Evolutionary conservation across 1,140 invertebrate genomes (phyloP).

Genomic region (Drosophila mojavensis): DNA sequence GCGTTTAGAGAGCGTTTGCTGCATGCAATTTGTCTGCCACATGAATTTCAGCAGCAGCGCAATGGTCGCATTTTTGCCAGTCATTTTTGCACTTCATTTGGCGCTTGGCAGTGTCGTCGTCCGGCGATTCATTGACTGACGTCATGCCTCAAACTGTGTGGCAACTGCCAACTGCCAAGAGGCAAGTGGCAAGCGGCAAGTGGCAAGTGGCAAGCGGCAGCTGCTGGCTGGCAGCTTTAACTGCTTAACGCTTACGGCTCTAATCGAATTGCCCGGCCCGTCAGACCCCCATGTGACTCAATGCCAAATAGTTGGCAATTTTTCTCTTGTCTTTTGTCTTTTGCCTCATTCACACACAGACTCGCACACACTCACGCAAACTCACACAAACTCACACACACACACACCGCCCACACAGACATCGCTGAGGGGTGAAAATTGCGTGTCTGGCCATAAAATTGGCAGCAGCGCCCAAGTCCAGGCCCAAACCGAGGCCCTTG

Average conservation of each 20-base stretch:
- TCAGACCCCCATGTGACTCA: slow-evolving; percentile 57
- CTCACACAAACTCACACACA: slow-evolving; percentile 22
- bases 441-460: slow-evolving; percentile 78
- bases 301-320: slow-evolving; percentile 77
- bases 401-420: slow-evolving; percentile 37
- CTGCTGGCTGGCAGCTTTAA: slow-evolving; percentile 39
- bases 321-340: slow-evolving; percentile 59
- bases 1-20: slow-evolving; percentile 7
- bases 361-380: slow-evolving; percentile 35
- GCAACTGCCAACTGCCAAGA: slow-evolving; percentile 24
- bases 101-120: slow-evolving; percentile 38
- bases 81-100: slow-evolving; percentile 58
- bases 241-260: slow-evolving; percentile 69
- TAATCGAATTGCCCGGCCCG: slow-evolving; percentile 68
- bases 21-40: slow-evolving; percentile 56
- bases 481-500: not conserved
- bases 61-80: slow-evolving; percentile 48
- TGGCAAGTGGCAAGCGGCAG: slow-evolving; percentile 17
- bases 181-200: slow-evolving; percentile 18
- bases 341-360: slow-evolving; percentile 68
- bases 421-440: slow-evolving; percentile 58
- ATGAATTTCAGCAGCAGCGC: slow-evolving; percentile 29
- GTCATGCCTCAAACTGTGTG: slow-evolving; percentile 45
- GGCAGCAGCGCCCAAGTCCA: slow-evolving; percentile 37
- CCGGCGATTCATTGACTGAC: slow-evolving; percentile 47